Base-by-base conservation (phyloP, 2,113 vertebrate genomes). In the Carassius gibelio region DNA sequence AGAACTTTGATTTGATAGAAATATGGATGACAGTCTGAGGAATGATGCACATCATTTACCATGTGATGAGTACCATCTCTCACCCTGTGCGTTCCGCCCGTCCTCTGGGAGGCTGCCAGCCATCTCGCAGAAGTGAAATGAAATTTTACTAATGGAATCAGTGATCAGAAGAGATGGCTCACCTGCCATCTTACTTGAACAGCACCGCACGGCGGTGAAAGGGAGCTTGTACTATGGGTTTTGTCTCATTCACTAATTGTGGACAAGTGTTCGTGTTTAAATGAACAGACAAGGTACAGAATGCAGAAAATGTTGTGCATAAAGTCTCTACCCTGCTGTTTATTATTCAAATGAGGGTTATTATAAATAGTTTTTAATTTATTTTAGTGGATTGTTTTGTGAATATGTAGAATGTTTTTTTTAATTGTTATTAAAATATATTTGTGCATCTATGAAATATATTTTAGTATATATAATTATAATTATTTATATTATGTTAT, bases 111-210 rank as follows among this genome's bases (percentile, higher is more conserved):
- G 5, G 66, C 66, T 72, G 69, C 76, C 77, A 74, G n/a, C 55
- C n/a, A 45, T 64, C 64, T 69, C 15, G n/a, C 30, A 21, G 84
- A 48, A 79, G 48, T 69, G 74, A 68, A 84, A 84, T 78, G 26
- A 77, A 55, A 84, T 77, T 77, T 50, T 69, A 84, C 83, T 84
- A 84, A 84, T 84, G 74, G 75, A 78, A 57, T 77, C 83, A n/a
- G 13, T 62, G 66, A 72, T 61, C 76, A 57, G 50, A 14, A 2
- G 52, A n/a, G 76, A 74, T 45, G 50, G 50, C 34, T 71, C 34
- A 72, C 66, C 81, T 72, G 81, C 10, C 21, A 10, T 36, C 48
- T 36, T 11, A 38, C 48, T 59, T 42, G 48, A 57, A 82, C 19
- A 36, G 66, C 68, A 42, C 50, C 81, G 57, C 81, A 59, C 30